A percentile compares a stretch with the other conserved stretches of the same genome.
phyloP scores from a whole-genome alignment of 2,113 vertebrate species.

The Oncorhynchus gorbuscha region DNA sequence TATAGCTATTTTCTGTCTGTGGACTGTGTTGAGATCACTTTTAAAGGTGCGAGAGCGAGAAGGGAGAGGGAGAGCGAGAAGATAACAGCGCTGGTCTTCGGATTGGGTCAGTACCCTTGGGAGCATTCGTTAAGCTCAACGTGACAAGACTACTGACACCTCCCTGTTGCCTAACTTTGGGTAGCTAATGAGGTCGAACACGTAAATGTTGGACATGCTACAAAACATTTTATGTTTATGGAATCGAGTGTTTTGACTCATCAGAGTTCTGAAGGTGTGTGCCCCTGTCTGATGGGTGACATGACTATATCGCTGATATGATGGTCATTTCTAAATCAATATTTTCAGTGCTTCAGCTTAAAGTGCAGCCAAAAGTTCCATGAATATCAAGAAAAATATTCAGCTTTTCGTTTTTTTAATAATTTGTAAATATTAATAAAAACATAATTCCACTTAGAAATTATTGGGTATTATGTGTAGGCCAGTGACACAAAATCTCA shows the following conservation, averaged over 20 bases:
- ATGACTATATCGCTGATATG: too few relatives aligned
- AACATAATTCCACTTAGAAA: too few relatives aligned
- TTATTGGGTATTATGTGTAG: too few relatives aligned
- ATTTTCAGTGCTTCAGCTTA: too few relatives aligned
- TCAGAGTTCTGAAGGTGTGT: background rate
- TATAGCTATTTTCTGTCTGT: conserved; percentile 14
- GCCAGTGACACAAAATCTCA: too few relatives aligned
- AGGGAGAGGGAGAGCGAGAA: conserved; percentile 19
- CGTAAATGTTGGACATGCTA: background rate
- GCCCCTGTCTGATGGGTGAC: too few relatives aligned
- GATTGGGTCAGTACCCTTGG: conserved; percentile 28
- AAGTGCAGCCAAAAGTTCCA: too few relatives aligned
- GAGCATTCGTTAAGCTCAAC: conserved; percentile 25
- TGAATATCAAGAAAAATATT: too few relatives aligned
- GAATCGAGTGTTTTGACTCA: background rate
- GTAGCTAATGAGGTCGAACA: background rate
- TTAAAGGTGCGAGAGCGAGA: conserved; percentile 18
- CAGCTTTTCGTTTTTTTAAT: too few relatives aligned
- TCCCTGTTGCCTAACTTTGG: conserved; percentile 15
- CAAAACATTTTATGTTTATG: too few relatives aligned
- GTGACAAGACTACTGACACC: conserved; percentile 19
- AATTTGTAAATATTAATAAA: too few relatives aligned
- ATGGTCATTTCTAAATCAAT: too few relatives aligned
- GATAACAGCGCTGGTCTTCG: conserved; percentile 40
- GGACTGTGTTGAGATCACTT: conserved; percentile 13